phyloP scores from a whole-genome alignment of 2,113 vertebrate species.

The Microtus montanus region DNA sequence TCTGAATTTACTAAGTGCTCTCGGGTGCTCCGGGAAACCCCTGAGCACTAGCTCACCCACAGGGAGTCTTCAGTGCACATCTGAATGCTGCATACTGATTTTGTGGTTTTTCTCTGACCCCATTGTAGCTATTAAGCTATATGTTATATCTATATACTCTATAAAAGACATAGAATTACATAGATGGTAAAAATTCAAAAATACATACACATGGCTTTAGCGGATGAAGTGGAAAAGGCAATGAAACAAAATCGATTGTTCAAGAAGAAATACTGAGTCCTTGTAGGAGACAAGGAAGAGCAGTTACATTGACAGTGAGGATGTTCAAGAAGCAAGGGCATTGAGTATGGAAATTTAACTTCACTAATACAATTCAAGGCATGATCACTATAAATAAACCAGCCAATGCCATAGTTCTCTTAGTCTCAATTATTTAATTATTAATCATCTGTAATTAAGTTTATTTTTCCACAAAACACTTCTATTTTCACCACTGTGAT shows the following conservation, averaged over 20 bases:
- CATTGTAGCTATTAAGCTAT: not conserved
- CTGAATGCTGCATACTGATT: not conserved
- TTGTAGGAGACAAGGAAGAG: not conserved
- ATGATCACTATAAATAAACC: not conserved
- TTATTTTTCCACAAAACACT: not conserved
- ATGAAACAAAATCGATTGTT: not conserved
- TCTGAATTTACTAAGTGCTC: not conserved
- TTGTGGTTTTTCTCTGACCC: not conserved
- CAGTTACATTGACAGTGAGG: not conserved
- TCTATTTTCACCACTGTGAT: not conserved
- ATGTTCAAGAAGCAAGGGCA: not conserved
- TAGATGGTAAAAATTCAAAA: not conserved
- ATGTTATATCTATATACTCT: not conserved
- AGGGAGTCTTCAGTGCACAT: not conserved
- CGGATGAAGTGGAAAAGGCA: not conserved
- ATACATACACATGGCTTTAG: too few relatives aligned
- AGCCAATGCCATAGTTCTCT: not conserved
- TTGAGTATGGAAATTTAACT: not conserved
- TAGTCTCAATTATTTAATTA: not conserved
- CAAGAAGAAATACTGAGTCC: not conserved
- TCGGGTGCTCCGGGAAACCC: not conserved
- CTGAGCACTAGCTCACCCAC: not conserved
- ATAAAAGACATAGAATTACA: not conserved
- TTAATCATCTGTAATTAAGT: not conserved
- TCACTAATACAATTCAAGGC: not conserved